Conservation (phyloP, 2,797 vertebrate species). For the Anguilla anguilla region DNA sequence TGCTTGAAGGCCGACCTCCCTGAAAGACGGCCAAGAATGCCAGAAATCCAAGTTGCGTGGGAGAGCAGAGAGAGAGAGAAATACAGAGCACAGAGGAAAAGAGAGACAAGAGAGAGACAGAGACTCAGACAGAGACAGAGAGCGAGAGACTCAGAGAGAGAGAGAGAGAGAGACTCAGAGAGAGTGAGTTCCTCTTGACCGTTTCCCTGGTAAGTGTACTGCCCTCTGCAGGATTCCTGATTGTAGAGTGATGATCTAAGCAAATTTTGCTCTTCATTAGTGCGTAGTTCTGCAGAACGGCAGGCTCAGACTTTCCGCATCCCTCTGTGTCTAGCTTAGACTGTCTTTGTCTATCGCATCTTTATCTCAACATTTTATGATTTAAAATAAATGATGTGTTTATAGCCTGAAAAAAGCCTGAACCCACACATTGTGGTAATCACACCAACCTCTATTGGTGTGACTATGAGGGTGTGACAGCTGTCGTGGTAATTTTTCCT, state of each 20-base stretch:
- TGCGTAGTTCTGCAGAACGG: conserved; percentile 60
- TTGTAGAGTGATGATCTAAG: conserved; percentile 72
- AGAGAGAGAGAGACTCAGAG: not conserved
- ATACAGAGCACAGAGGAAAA: not conserved
- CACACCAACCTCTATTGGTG: not conserved
- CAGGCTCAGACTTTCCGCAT: conserved; percentile 36
- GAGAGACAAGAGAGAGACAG: not conserved
- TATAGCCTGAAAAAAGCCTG: not conserved
- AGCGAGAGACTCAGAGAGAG: not conserved
- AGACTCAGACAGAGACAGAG: not conserved
- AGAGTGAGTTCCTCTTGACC: conserved; percentile 19
- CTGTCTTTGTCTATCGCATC: not conserved
- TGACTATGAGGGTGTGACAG: not conserved
- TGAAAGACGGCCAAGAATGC: conserved; percentile 73
- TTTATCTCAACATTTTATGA: not conserved
- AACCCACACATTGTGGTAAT: not conserved
- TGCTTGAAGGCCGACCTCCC: conserved; percentile 75
- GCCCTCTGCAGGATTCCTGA: conserved; percentile 76
- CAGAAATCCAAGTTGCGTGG: conserved; percentile 74
- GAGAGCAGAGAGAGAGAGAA: conserved; percentile 45
- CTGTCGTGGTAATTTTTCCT: not conserved
- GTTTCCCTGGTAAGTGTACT: conserved; percentile 68
- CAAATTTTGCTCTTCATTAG: conserved; percentile 64
- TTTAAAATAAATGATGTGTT: not conserved
- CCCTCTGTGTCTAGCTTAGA: conserved; percentile 32